A percentile compares a stretch with the other conserved stretches of the same genome.
These are phyloP conservation scores for Globicephala melas DNA, from an alignment of 2,113 vertebrate species.

Conservation along the genomic window DNA sequence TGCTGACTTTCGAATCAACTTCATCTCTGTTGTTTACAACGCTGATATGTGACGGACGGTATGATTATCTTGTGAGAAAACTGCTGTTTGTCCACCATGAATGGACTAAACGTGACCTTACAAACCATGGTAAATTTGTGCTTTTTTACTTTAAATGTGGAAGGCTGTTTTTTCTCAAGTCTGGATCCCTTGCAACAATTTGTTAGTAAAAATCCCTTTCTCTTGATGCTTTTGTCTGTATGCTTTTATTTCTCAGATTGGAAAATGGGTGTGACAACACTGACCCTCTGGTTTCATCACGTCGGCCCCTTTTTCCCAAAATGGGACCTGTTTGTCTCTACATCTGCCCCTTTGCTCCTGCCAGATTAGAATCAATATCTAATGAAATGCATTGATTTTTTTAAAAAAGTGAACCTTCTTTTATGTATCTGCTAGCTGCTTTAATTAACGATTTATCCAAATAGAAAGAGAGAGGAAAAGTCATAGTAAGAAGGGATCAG, in stretches of 20 bases:
- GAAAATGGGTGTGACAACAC: rapidly evolving
- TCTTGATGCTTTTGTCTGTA: neutral
- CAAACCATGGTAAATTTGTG: neutral
- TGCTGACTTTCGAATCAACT: no score
- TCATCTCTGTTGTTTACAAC: neutral
- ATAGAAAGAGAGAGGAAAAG: neutral
- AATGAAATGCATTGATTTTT: neutral
- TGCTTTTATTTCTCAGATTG: neutral
- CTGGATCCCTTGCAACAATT: neutral
- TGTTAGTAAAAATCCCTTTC: neutral
- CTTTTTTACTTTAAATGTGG: neutral
- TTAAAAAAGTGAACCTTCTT: neutral
- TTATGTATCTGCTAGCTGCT: neutral
- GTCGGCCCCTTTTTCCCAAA: neutral
- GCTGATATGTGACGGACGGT: rapidly evolving
- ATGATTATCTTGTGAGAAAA: neutral
- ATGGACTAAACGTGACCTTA: rapidly evolving
- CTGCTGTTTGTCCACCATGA: neutral
- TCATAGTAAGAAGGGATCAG: neutral
- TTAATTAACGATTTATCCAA: neutral
- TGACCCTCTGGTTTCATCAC: rapidly evolving
- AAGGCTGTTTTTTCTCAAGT: neutral
- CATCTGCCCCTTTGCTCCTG: neutral
- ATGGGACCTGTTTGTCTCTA: neutral
- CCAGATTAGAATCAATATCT: neutral